Base-by-base conservation (phyloP, 1,140 invertebrate species). In the Sinonovacula constricta region DNA sequence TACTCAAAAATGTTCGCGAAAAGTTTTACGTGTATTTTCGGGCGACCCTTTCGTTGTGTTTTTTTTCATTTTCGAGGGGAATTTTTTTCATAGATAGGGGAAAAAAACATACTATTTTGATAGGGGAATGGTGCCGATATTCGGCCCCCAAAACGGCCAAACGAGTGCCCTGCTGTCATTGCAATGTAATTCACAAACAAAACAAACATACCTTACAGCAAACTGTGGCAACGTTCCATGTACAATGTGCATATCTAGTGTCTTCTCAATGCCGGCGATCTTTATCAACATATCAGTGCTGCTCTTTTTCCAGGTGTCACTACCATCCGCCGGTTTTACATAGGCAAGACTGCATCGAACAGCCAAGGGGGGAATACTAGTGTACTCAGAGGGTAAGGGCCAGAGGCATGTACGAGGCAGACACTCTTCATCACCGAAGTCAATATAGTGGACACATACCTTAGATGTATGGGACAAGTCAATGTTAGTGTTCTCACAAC, bases 381-480 rank as follows among this genome's bases (percentile, higher is more conserved):
- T 51, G 39, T 68, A 78, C 54, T 78, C 56, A 15, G 24, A 26
- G n/a, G 75, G 75, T 36, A 78, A 24, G 31, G 75, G 75, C 33
- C 51, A 78, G 14, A 78, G 60, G 18, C 54, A n/a, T 30, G 28
- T 60, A n/a, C 30, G 66, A 18, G 75, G 66, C 28, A 78, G 30
- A 63, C 75, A 78, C 62, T 78, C 75, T 53, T 78, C 65, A 53
- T 78, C 66, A n/a, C 75, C 75, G 24, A 60, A 78, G 31, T 78
- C 75, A 24, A 78, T 68, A 26, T 78, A 78, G 45, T 69, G 66
- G 15, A 78, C 45, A n/a, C 56, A 53, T 10, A 67, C 53, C 7
- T n/a, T n/a, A n/a, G n/a, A n/a, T n/a, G n/a, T n/a, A n/a, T n/a
- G n/a, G n/a, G n/a, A n/a, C n/a, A n/a, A n/a, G n/a, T n/a, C n/a